Percentiles rank a stretch among this genome's conserved stretches.
Evolutionary conservation across 2,888 invertebrate genomes (phyloP).

Genomic region (Panzeria rudis): DNA sequence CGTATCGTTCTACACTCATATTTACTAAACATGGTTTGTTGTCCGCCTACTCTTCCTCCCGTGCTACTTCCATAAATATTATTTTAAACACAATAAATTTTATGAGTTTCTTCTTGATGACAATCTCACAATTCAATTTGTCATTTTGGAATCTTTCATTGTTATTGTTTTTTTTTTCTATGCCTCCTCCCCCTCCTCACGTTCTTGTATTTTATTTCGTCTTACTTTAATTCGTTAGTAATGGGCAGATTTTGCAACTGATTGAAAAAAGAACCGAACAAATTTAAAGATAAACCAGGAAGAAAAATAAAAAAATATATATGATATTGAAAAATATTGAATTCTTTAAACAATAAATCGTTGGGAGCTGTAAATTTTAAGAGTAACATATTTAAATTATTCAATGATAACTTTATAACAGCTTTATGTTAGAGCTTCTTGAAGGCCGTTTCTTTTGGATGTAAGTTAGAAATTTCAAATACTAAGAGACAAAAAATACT

Average conservation of each 20-base stretch:
- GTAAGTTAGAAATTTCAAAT: no score
- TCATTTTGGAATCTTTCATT: conserved; percentile 32
- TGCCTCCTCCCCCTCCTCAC: neutral
- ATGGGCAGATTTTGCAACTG: neutral
- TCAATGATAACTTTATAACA: no score
- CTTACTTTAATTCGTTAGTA: neutral
- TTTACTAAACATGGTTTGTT: neutral
- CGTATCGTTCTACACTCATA: neutral
- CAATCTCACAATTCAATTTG: conserved; percentile 64
- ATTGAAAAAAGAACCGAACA: neutral
- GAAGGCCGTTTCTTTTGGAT: no score
- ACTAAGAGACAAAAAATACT: no score
- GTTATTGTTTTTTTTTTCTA: neutral
- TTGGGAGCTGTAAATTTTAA: neutral
- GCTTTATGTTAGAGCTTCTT: no score
- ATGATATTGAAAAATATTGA: neutral
- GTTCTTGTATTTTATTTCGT: neutral
- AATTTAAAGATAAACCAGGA: neutral
- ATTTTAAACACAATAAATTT: conserved; percentile 39
- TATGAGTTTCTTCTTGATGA: conserved; percentile 56
- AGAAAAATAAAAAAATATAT: neutral
- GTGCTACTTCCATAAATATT: neutral
- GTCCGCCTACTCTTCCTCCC: neutral
- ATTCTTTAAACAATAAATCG: neutral
- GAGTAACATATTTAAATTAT: no score